Evolutionary conservation across 2,888 invertebrate species (phyloP).

Genomic region (Ophion ellenae): DNA sequence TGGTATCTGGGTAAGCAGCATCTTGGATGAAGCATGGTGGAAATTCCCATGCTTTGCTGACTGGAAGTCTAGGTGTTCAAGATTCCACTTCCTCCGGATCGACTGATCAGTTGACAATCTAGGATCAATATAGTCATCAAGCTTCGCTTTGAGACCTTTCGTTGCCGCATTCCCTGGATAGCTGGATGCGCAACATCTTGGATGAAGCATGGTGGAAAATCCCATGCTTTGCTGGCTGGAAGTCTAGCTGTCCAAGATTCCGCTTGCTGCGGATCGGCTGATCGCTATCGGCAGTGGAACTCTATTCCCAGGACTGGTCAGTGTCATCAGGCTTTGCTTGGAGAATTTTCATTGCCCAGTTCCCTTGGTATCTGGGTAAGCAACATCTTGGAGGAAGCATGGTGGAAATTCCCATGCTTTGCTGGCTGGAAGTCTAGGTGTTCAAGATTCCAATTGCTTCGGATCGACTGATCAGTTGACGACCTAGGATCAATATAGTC

Average conservation of each 20-base stretch:
- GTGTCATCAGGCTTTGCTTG: conserved; percentile 47
- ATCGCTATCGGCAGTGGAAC: conserved; percentile 65
- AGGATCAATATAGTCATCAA: conserved; percentile 25
- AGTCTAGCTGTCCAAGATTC: background rate
- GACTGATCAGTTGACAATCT: background rate
- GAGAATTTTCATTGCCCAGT: conserved; percentile 17
- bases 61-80: background rate
- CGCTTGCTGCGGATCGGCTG: too few species aligned
- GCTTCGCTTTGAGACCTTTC: conserved; percentile 34
- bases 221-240: background rate
- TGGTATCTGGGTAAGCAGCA: background rate
- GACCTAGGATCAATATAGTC: conserved; percentile 3
- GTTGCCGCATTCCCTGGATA: background rate
- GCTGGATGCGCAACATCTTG: background rate
- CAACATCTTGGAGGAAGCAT: background rate
- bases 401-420: background rate
- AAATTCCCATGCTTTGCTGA: background rate
- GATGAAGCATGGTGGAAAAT: background rate
- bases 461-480: background rate
- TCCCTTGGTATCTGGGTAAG: background rate
- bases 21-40: background rate
- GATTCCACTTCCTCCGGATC: background rate
- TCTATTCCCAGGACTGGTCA: conserved; percentile 22
- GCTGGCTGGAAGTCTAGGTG: background rate
- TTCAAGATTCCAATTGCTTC: background rate